Evolutionary conservation across 1,140 invertebrate genomes (phyloP), one percentile per base, ranked within the genome.

Genomic region (Drosophila littoralis): DNA sequence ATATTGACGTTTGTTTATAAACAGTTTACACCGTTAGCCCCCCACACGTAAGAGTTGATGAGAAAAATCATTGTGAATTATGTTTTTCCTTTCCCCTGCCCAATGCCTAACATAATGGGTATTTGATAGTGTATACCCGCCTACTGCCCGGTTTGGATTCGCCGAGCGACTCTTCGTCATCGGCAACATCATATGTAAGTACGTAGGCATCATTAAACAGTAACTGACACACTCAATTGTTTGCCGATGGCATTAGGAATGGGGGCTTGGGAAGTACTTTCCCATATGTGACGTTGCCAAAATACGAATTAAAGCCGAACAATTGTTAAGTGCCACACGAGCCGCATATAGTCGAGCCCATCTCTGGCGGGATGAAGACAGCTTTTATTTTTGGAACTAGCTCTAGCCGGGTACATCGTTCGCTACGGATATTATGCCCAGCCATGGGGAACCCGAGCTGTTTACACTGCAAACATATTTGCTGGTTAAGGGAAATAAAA

Each of bases 361-460:
- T 68, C 42, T 54, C 28, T 60, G 38, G 32, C 13, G 45, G 36
- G 22, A 75, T 75, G 73, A 75, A 75, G 68, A 38, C 68, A 75
- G 68, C 68, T 52, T 75, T 75, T 75, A 75, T 75, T 75, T 75
- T 71, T 75, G 67, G 72, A 75, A 64, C 64, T 42, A 13, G 45
- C 35, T 40, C 59, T 63, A 32, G 12, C 15, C 40, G 13, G 40
- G 28, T 13, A 43, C 48, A 51, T 22, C 13, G 7, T 22, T 17
- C 43, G 32, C 42, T 15, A 35, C 15, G n/a, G 17, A 58, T 43
- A 45, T 22, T 57, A 15, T 38, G 38, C 6, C 15, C 45, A 63
- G n/a, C 38, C 17, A 8, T 59, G 64, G 64, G 64, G 64, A 67
- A 58, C 48, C 64, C 64, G 42, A 45, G 7, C 17, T 67, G 43